Conservation (phyloP, 92 coral and sea anemone genomes). For the Porites divaricata region DNA sequence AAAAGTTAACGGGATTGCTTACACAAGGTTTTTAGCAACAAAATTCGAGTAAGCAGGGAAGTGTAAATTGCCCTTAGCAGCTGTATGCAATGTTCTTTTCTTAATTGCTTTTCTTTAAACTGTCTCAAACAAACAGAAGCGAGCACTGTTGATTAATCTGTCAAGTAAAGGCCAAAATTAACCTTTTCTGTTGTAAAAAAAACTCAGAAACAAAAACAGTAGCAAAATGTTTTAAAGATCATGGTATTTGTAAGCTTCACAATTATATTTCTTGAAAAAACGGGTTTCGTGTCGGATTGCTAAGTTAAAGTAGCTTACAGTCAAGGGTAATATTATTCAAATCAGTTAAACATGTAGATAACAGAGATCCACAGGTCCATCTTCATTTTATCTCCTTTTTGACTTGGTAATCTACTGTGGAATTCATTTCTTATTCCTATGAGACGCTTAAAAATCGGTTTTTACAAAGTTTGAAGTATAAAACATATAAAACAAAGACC, state of each 20-base stretch:
- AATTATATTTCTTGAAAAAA: neutral
- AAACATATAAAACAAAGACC: no score
- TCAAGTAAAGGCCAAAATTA: neutral
- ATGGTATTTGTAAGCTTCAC: neutral
- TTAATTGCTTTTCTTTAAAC: slow-evolving; percentile 24
- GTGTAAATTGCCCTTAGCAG: slow-evolving; percentile 28
- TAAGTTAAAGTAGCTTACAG: neutral
- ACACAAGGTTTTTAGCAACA: neutral
- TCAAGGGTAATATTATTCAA: slow-evolving; percentile 19
- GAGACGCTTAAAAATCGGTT: no score
- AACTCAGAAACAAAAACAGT: neutral
- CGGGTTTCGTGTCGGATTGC: neutral
- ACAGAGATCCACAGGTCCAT: neutral
- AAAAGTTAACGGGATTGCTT: neutral
- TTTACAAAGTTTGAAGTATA: no score
- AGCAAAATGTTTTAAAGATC: no score
- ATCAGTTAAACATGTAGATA: neutral
- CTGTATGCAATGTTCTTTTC: slow-evolving; percentile 8
- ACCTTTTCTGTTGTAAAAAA: neutral
- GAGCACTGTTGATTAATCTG: neutral
- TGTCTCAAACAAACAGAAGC: slow-evolving; percentile 19
- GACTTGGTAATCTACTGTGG: neutral
- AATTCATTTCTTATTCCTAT: no score
- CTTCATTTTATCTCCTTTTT: neutral
- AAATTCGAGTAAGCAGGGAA: slow-evolving; percentile 3